Conservation (phyloP, 2,113 vertebrate genomes). For the Aphyosemion australe region DNA sequence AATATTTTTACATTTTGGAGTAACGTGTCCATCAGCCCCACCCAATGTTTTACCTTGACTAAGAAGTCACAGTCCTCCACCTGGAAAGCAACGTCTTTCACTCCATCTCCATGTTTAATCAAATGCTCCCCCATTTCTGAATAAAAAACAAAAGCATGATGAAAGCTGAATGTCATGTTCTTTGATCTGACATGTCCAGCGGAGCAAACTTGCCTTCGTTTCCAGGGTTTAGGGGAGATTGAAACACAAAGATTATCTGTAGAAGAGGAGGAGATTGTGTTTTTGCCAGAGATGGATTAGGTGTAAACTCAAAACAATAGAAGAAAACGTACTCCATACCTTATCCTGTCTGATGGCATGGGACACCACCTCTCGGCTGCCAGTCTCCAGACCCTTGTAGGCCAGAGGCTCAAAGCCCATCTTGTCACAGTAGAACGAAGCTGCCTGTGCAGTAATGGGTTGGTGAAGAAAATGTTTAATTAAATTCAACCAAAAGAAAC, state of each 20-base stretch:
- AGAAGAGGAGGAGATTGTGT: constrained; percentile 10
- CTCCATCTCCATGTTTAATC: constrained; percentile 81
- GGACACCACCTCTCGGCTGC: constrained; percentile 77
- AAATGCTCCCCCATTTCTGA: constrained; percentile 80
- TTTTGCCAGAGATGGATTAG: neutral
- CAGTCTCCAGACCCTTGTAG: constrained; percentile 84
- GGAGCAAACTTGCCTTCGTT: constrained; percentile 71
- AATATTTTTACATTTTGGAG: no score
- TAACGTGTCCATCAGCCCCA: neutral
- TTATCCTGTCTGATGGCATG: constrained; percentile 83
- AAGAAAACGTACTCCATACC: constrained; percentile 52
- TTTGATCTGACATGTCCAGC: neutral
- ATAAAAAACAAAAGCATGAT: constrained; percentile 1
- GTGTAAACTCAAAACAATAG: neutral
- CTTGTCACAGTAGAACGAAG: constrained; percentile 82
- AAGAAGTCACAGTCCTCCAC: constrained; percentile 85
- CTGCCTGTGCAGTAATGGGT: constrained; percentile 68
- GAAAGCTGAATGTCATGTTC: neutral
- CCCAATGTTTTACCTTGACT: constrained; percentile 73
- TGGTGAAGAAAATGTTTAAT: no score
- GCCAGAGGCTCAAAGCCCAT: constrained; percentile 83
- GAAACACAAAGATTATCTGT: constrained; percentile 82
- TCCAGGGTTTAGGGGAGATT: constrained; percentile 82
- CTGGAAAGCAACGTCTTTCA: constrained; percentile 84
- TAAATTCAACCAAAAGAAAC: no score